Base-by-base conservation (phyloP, 1,140 invertebrate species). In the Colletes gigas region DNA sequence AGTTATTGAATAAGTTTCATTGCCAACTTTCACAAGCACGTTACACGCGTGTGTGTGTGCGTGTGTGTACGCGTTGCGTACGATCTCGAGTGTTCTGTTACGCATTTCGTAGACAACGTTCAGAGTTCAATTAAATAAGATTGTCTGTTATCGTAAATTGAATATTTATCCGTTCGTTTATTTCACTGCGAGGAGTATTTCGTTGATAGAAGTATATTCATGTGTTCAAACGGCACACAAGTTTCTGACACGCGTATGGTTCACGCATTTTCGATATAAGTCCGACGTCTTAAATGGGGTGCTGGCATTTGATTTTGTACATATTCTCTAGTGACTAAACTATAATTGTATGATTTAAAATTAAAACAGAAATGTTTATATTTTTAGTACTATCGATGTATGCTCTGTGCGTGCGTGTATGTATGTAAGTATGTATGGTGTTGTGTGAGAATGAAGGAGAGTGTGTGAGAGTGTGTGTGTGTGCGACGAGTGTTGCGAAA, bases 281-380 rank as follows among this genome's bases (percentile, higher is more conserved):
- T 39, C 30, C 66, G 67, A 62, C 47, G 68, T 63, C 15, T 74
- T 62, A 74, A 69, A 73, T 30, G 69, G 47, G 76, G 84, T 83
- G 85, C 84, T 86, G 85, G 74, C 85, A 86, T 86, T 86, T 70
- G 54, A 86, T 86, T 73, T 86, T 86, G 81, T 83, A 74, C n/a
- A 55, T 69, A 85, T 57, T 41, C 47, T 57, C 44, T 67, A 67
- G 30, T 14, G 60, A 30, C 62, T 59, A 39, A 77, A 70, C 54
- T 77, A 52, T 83, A 69, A 80, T 80, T 83, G 30, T 83, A 86
- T 85, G 74, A 73, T 85, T 86, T 83, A 72, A 76, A 14, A 21
- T 84, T 47, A 1, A 63, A 79, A 77, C 55, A 66, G 68, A 50
- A 73, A 54, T 50, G 50, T 82, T 83, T 86, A 70, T 86, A 86